phyloP scores from a whole-genome alignment of 1,140 invertebrate species.

The Leptonema lineaticorne region DNA sequence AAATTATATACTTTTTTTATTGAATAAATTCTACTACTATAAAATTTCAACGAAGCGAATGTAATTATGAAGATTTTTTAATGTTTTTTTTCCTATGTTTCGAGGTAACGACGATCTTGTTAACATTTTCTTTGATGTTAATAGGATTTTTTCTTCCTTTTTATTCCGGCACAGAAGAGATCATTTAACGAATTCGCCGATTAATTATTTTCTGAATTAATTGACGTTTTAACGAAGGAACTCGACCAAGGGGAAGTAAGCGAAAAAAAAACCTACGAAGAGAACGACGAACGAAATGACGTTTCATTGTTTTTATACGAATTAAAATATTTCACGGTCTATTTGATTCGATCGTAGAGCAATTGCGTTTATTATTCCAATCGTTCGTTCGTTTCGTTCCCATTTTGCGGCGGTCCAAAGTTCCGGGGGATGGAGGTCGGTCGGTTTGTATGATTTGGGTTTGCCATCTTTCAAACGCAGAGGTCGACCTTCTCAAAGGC shows the following conservation, averaged over 20 bases:
- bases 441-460: neutral
- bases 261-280: neutral
- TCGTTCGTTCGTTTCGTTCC: neutral
- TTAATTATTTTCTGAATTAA: neutral
- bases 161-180: neutral
- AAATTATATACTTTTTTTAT: no score
- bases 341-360: constrained; percentile 1
- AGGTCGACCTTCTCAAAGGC: constrained; percentile 20
- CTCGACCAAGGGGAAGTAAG: neutral
- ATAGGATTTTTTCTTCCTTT: no score
- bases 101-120: no score
- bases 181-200: neutral
- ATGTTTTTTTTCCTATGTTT: no score
- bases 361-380: neutral
- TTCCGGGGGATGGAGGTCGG: neutral
- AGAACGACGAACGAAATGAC: neutral
- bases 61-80: no score
- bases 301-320: constrained; percentile 7
- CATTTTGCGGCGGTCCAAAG: neutral
- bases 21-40: no score
- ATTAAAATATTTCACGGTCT: constrained; percentile 10
- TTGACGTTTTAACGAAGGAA: neutral
- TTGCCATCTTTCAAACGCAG: constrained; percentile 19
- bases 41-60: no score
- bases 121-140: no score